Conservation (phyloP, 1,140 invertebrate species). For the Bradysia coprophila region DNA sequence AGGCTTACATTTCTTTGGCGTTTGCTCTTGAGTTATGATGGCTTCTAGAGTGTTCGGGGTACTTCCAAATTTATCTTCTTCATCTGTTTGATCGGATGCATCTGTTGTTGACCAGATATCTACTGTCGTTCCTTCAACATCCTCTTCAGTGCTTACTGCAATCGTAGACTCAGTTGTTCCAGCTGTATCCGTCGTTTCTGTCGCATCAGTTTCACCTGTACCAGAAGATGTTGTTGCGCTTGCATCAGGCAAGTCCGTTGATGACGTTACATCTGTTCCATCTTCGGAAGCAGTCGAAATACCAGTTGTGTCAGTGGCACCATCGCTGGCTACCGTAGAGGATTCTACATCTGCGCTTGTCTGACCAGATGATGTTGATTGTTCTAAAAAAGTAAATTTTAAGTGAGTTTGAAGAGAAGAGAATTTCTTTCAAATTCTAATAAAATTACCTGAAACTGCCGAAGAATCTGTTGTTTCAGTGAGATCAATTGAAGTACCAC, state of each 20-base stretch:
- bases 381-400: too few species aligned
- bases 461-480: slow-evolving; percentile 8
- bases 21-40: slow-evolving; percentile 25
- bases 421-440: too few species aligned
- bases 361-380: too few species aligned
- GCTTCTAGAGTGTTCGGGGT: slow-evolving; percentile 27
- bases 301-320: slow-evolving; percentile 1
- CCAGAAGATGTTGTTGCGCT: slow-evolving; percentile 7
- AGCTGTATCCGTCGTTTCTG: background rate
- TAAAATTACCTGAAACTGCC: too few species aligned
- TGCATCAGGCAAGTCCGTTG: slow-evolving; percentile 3
- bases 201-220: slow-evolving; percentile 1
- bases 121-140: slow-evolving; percentile 10
- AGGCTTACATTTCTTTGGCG: slow-evolving; percentile 37
- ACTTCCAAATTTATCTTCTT: slow-evolving; percentile 11
- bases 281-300: too few species aligned
- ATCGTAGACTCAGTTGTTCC: slow-evolving; percentile 1
- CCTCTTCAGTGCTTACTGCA: slow-evolving; percentile 8
- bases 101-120: slow-evolving; percentile 24
- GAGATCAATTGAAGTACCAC: slow-evolving; percentile 5
- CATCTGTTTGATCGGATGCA: slow-evolving; percentile 6
- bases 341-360: too few species aligned
- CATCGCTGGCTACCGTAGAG: background rate
- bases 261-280: background rate
- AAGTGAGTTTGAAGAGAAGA: too few species aligned